These are phyloP conservation scores for Epinotia nisella DNA, from an alignment of 2,888 invertebrate genomes.

Conservation along the genomic window DNA sequence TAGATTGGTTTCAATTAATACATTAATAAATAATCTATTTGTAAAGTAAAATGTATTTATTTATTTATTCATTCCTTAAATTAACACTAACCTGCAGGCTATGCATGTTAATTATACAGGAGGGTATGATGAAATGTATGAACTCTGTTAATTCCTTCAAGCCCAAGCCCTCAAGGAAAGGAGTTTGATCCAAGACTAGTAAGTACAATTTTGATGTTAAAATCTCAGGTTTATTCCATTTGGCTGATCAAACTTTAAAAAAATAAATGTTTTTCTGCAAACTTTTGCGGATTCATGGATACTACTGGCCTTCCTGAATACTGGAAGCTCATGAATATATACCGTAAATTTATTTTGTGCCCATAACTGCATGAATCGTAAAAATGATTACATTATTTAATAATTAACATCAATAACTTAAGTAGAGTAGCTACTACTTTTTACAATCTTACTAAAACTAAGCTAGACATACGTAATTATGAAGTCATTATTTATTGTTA, in stretches of 20 bases:
- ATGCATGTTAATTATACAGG: too few relatives aligned
- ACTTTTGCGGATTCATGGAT: not conserved
- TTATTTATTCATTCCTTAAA: too few relatives aligned
- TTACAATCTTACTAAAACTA: constrained; percentile 40
- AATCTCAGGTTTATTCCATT: not conserved
- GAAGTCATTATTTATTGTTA: constrained; percentile 59
- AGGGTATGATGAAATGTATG: too few relatives aligned
- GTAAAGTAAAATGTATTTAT: not conserved
- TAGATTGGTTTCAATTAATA: not conserved
- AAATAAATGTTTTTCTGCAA: not conserved
- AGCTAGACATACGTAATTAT: constrained; percentile 48
- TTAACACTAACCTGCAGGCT: too few relatives aligned
- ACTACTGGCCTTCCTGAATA: not conserved
- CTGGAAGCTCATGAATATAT: constrained; percentile 23
- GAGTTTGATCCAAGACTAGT: not conserved
- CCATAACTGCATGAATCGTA: constrained; percentile 16
- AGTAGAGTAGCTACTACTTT: constrained; percentile 37
- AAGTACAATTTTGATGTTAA: too few relatives aligned
- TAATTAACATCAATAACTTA: constrained; percentile 40
- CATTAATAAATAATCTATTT: not conserved
- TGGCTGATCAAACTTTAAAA: not conserved
- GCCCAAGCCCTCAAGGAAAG: not conserved
- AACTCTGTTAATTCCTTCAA: not conserved
- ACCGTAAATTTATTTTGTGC: constrained; percentile 27
- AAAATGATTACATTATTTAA: constrained; percentile 19